Conservation (phyloP, 2,797 vertebrate species). For the Nannoperca australis region DNA sequence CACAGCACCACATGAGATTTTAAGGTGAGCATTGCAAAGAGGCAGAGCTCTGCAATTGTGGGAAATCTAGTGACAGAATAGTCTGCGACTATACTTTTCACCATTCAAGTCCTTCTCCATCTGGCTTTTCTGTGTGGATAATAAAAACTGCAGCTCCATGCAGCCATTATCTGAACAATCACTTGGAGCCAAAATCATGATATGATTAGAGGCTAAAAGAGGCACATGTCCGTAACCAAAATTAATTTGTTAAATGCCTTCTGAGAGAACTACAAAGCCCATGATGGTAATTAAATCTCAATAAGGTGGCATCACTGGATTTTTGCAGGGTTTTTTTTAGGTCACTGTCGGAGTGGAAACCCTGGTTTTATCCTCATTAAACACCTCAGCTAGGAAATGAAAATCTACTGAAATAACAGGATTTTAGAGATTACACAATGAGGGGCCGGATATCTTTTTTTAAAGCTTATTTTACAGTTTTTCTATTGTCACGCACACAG, state of each 20-base stretch:
- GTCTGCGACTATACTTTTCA: constrained; percentile 50
- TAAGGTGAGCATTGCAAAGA: constrained; percentile 41
- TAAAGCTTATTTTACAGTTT: not conserved
- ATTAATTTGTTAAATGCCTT: constrained; percentile 34
- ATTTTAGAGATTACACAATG: constrained; percentile 59
- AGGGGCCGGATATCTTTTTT: constrained; percentile 16
- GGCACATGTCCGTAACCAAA: constrained; percentile 41
- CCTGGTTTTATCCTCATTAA: constrained; percentile 54
- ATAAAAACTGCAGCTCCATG: constrained; percentile 50
- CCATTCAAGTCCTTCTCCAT: constrained; percentile 44
- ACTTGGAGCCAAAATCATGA: constrained; percentile 30
- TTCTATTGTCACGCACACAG: constrained; percentile 7
- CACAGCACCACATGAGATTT: constrained; percentile 61
- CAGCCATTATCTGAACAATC: constrained; percentile 47
- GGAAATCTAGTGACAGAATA: constrained; percentile 55
- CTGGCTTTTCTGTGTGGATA: constrained; percentile 50
- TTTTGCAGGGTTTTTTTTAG: constrained; percentile 30
- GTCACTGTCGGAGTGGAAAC: constrained; percentile 29
- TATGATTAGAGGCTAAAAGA: constrained; percentile 38
- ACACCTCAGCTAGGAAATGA: constrained; percentile 66
- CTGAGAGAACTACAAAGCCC: constrained; percentile 25
- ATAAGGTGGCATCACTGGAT: constrained; percentile 25
- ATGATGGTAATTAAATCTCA: constrained; percentile 38
- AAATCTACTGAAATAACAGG: constrained; percentile 68
- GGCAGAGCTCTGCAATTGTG: constrained; percentile 53